Evolutionary conservation across 2,797 vertebrate genomes (phyloP).

Genomic region (Gila robusta): DNA sequence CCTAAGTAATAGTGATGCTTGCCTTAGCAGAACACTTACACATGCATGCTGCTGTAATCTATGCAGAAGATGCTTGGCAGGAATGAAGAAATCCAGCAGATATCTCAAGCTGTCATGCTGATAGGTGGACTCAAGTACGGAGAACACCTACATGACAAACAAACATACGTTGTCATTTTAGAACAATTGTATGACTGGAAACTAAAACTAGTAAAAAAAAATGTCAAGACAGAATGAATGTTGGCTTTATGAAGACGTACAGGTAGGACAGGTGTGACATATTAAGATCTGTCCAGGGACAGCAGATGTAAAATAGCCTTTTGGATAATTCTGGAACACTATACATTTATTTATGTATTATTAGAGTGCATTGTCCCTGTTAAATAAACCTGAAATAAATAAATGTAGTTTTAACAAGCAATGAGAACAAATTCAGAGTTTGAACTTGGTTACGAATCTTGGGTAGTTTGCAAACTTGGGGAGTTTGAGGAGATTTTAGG

Average conservation of each 20-base stretch:
- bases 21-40: conserved; percentile 72
- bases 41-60: conserved; percentile 85
- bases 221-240: not conserved
- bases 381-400: too few relatives aligned
- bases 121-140: conserved; percentile 84
- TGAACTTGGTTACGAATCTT: not conserved
- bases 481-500: not conserved
- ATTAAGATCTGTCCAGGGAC: too few relatives aligned
- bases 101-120: conserved; percentile 85
- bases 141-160: conserved; percentile 77
- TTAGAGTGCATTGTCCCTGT: too few relatives aligned
- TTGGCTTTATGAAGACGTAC: not conserved
- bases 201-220: not conserved
- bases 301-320: too few relatives aligned
- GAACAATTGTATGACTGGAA: not conserved
- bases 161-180: not conserved
- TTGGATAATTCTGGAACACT: too few relatives aligned
- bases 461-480: not conserved
- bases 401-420: not conserved
- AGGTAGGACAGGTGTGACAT: too few relatives aligned
- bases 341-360: too few relatives aligned
- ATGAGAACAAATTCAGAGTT: not conserved
- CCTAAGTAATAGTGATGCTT: not conserved
- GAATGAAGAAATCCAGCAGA: conserved; percentile 85
- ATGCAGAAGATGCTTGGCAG: conserved; percentile 84